These are phyloP conservation scores for Geothlypis trichas DNA, from an alignment of 2,113 vertebrate species.

Conservation along the genomic window DNA sequence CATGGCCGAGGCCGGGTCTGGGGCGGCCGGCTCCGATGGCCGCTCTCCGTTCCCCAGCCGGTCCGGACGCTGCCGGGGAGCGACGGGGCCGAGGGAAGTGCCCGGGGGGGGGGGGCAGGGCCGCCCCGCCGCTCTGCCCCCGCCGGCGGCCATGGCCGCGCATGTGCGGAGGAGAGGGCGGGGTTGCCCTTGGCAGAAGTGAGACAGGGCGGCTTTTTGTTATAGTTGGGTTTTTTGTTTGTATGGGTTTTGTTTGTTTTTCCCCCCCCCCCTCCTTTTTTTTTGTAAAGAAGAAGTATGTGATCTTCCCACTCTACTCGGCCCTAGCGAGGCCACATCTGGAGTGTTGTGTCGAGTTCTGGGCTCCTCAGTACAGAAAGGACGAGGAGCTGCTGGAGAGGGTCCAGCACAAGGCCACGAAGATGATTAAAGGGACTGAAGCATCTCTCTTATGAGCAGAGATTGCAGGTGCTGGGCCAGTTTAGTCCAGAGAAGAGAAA, in stretches of 20 bases:
- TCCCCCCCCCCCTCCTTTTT: fast-evolving
- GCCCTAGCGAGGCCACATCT: not conserved
- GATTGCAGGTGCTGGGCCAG: not conserved
- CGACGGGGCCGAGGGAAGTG: not conserved
- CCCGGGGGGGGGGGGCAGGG: not conserved
- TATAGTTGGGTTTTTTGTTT: not conserved
- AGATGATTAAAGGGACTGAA: not conserved
- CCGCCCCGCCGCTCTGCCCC: not conserved
- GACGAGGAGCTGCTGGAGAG: not conserved
- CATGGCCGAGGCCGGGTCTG: not conserved
- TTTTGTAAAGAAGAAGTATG: no score
- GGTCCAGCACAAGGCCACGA: not conserved
- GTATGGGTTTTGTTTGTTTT: not conserved
- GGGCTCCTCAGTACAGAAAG: not conserved
- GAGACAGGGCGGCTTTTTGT: no score
- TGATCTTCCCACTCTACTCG: not conserved
- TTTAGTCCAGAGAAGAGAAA: not conserved
- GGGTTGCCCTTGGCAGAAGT: not conserved
- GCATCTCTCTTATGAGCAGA: not conserved
- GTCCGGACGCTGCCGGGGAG: not conserved
- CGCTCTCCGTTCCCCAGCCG: not conserved
- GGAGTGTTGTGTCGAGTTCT: not conserved
- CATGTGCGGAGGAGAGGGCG: not conserved
- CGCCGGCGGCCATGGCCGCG: not conserved
- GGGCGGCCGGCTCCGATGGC: not conserved